Percentiles rank a stretch among this genome's conserved stretches.
phyloP scores from a whole-genome alignment of 2,888 invertebrate species.

The Diarsia mendica region DNA sequence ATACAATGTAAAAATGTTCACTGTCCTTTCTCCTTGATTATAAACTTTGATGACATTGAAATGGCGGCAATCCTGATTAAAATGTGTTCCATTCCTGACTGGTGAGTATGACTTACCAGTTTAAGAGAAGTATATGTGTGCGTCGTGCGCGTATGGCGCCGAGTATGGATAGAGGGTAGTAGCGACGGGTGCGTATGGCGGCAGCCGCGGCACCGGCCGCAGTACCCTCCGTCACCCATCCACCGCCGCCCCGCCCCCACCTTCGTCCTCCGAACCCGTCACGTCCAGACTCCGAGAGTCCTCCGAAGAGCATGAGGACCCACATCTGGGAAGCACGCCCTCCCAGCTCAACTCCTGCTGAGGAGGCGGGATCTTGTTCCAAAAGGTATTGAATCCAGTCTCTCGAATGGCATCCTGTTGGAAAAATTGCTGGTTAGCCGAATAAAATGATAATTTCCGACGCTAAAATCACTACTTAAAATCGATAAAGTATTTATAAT shows the following conservation, averaged over 20 bases:
- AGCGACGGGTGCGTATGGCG: conserved; percentile 76
- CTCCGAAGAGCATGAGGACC: conserved; percentile 86
- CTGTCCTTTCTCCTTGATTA: neutral
- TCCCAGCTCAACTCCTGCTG: conserved; percentile 83
- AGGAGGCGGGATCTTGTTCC: conserved; percentile 86
- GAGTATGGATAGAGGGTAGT: conserved; percentile 78
- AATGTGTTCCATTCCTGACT: conserved; percentile 1
- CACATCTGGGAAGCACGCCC: conserved; percentile 77
- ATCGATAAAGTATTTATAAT: conserved; percentile 1
- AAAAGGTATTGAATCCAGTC: conserved; percentile 86
- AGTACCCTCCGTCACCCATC: conserved; percentile 87
- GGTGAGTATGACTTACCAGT: conserved; percentile 29
- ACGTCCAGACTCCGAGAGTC: conserved; percentile 88
- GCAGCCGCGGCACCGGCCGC: conserved; percentile 90
- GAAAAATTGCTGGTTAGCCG: conserved; percentile 6
- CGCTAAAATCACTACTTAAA: neutral
- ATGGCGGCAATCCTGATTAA: neutral
- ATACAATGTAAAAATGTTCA: conserved; percentile 23
- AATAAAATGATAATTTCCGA: neutral
- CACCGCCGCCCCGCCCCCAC: conserved; percentile 80
- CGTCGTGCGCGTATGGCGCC: conserved; percentile 78
- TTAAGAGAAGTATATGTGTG: conserved; percentile 84
- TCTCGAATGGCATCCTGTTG: conserved; percentile 82
- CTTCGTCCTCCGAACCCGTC: conserved; percentile 89
- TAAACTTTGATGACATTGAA: neutral